These are phyloP conservation scores for Physella acuta DNA, from an alignment of 1,140 invertebrate species.

Conservation along the genomic window DNA sequence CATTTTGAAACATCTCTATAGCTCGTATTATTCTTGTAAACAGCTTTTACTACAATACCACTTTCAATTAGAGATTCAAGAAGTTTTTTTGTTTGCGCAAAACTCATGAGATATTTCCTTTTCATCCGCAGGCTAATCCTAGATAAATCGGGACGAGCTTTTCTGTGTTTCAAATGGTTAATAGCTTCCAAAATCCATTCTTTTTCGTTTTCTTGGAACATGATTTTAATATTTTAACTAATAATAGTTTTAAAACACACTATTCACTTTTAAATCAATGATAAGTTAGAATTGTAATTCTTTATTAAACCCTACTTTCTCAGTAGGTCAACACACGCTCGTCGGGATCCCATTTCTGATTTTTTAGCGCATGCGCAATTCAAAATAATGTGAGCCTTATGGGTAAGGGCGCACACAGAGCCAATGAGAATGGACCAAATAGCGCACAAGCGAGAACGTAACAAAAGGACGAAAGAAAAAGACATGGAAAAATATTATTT, in stretches of 20 bases:
- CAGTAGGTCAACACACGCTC: slow-evolving; percentile 24
- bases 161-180: slow-evolving; percentile 27
- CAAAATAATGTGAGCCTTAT: neutral
- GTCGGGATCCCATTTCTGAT: neutral
- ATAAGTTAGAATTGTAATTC: too few relatives aligned
- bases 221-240: neutral
- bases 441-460: neutral
- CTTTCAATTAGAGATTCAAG: slow-evolving; percentile 23
- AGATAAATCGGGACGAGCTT: slow-evolving; percentile 24
- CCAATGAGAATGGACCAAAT: slow-evolving; percentile 1
- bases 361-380: slow-evolving; percentile 9
- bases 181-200: slow-evolving; percentile 27
- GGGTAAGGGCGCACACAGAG: neutral
- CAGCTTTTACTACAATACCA: slow-evolving; percentile 24
- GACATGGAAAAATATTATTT: neutral
- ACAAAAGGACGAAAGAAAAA: neutral
- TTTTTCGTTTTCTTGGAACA: slow-evolving; percentile 23
- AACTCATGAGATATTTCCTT: slow-evolving; percentile 21
- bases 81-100: slow-evolving; percentile 23
- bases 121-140: slow-evolving; percentile 25
- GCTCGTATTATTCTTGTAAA: slow-evolving; percentile 25
- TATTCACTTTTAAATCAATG: too few relatives aligned
- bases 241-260: too few relatives aligned
- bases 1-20: slow-evolving; percentile 26
- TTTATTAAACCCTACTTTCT: too few relatives aligned